Evolutionary conservation across 2,888 invertebrate species (phyloP).

Genomic region (Spisula solida): DNA sequence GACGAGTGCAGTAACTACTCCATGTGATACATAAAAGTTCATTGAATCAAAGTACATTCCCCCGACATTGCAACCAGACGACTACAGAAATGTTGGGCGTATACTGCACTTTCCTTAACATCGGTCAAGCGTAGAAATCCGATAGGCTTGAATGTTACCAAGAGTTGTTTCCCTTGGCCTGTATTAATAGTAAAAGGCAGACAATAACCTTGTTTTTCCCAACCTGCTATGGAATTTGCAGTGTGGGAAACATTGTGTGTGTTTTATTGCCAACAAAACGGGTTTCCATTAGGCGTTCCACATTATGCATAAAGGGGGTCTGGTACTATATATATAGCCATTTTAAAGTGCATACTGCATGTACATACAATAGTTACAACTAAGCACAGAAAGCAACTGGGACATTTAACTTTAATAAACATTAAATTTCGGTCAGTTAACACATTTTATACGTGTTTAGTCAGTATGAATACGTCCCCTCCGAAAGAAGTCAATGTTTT

Average conservation of each 20-base stretch:
- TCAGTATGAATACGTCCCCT: neutral
- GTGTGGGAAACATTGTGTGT: too few relatives aligned
- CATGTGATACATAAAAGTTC: too few relatives aligned
- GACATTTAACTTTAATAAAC: neutral
- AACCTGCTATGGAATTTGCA: neutral
- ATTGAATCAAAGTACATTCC: too few relatives aligned
- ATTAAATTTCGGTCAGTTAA: slow-evolving; percentile 3
- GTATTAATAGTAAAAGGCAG: neutral
- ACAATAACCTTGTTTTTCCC: neutral
- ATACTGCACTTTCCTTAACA: too few relatives aligned
- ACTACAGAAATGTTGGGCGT: too few relatives aligned
- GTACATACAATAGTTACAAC: neutral
- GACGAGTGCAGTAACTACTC: too few relatives aligned
- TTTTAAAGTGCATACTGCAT: neutral
- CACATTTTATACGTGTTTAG: neutral
- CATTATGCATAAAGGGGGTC: too few relatives aligned
- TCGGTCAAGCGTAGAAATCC: neutral
- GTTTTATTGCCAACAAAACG: too few relatives aligned
- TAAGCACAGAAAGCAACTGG: too few relatives aligned
- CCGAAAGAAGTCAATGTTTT: neutral
- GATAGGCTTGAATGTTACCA: neutral
- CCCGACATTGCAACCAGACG: too few relatives aligned
- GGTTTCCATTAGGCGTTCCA: too few relatives aligned
- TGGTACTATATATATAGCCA: too few relatives aligned
- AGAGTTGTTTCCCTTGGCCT: neutral